Evolutionary conservation across 2,113 vertebrate species (phyloP).

Genomic region (Alligator mississippiensis): DNA sequence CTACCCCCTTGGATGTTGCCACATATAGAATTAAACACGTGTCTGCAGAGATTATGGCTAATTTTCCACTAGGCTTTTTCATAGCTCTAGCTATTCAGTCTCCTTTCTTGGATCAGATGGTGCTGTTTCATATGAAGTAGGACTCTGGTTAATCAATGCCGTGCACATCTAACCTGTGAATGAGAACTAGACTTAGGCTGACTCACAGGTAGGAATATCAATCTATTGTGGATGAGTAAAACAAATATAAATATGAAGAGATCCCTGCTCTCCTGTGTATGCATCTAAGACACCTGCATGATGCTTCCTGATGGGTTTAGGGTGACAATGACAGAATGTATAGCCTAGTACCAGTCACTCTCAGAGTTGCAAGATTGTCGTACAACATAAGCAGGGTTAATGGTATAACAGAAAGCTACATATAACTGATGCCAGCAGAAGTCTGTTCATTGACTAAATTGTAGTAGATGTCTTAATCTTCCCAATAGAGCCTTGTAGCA

Average conservation of each 20-base stretch:
- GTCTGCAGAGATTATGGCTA: neutral
- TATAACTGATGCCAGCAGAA: neutral
- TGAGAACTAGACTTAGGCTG: neutral
- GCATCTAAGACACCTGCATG: neutral
- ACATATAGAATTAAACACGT: neutral
- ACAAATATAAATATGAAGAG: too few species aligned
- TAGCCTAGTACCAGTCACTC: neutral
- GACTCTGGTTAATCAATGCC: neutral
- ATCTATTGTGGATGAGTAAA: neutral
- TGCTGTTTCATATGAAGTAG: neutral
- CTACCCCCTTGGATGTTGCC: neutral
- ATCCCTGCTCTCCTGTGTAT: neutral
- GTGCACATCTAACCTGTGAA: too few species aligned
- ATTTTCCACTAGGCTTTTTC: neutral
- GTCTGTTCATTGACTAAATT: neutral
- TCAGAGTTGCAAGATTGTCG: neutral
- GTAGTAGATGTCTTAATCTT: neutral
- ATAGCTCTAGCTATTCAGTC: neutral
- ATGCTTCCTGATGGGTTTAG: fast-evolving
- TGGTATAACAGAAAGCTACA: neutral
- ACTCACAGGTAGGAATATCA: neutral
- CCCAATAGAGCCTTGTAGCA: neutral
- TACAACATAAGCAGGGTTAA: neutral
- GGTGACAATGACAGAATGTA: neutral
- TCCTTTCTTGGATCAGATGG: neutral